Evolutionary conservation across 2,888 invertebrate genomes (phyloP).

Genomic region (Eupelmus urozonus): DNA sequence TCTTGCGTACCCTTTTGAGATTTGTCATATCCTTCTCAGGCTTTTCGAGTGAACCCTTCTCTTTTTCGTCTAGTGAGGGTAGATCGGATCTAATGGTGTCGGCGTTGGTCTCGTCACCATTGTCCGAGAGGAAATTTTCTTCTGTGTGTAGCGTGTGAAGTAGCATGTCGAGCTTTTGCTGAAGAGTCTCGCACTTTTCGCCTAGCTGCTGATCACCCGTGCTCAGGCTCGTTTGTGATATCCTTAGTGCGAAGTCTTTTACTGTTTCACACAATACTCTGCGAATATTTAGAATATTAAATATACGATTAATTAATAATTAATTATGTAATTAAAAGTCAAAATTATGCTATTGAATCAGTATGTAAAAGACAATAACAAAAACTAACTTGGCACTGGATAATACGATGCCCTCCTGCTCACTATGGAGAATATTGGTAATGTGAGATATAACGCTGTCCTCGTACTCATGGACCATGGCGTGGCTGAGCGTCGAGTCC

Average conservation of each 20-base stretch:
- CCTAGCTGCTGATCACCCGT: constrained; percentile 82
- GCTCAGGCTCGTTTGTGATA: constrained; percentile 80
- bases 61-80: constrained; percentile 66
- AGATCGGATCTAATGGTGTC: constrained; percentile 63
- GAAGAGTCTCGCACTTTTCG: constrained; percentile 85
- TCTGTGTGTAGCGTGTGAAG: constrained; percentile 78
- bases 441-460: constrained; percentile 88
- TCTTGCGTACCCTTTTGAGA: constrained; percentile 72
- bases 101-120: constrained; percentile 67
- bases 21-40: constrained; percentile 80
- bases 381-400: constrained; percentile 83
- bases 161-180: constrained; percentile 86
- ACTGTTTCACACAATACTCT: constrained; percentile 87
- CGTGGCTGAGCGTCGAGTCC: constrained; percentile 79
- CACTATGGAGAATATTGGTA: constrained; percentile 90
- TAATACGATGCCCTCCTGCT: constrained; percentile 85
- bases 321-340: too few relatives aligned
- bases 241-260: constrained; percentile 84
- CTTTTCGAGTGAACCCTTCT: constrained; percentile 78
- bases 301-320: too few relatives aligned
- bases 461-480: constrained; percentile 85
- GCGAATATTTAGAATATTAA: constrained; percentile 40
- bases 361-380: not conserved
- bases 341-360: not conserved
- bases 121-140: constrained; percentile 48